Evolutionary conservation across 1,140 invertebrate genomes (phyloP).

Genomic region (Drosophila parvula): DNA sequence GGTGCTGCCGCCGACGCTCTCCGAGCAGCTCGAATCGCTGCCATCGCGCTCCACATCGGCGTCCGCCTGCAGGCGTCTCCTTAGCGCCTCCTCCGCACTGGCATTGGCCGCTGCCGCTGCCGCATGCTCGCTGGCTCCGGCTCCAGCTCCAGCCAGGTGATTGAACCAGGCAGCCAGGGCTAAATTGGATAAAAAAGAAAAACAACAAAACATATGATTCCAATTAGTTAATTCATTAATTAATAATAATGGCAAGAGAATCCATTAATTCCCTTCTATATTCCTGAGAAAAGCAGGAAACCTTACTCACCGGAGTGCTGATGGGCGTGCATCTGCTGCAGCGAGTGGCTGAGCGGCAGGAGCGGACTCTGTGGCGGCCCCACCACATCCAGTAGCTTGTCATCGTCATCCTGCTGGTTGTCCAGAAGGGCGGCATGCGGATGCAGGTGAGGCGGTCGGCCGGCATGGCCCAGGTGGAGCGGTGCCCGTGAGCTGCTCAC

Average conservation of each 20-base stretch:
- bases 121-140: conserved; percentile 83
- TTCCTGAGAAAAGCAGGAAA: too few species aligned
- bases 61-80: conserved; percentile 85
- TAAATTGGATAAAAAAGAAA: background rate
- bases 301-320: conserved; percentile 80
- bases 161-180: conserved; percentile 86
- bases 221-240: background rate
- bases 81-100: conserved; percentile 84
- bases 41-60: conserved; percentile 87
- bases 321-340: conserved; percentile 83
- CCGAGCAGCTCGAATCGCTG: conserved; percentile 88
- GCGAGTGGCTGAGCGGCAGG: conserved; percentile 85
- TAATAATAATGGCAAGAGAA: background rate
- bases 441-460: conserved; percentile 78
- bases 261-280: background rate
- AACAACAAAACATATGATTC: background rate
- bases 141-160: conserved; percentile 83
- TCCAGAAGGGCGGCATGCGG: conserved; percentile 84
- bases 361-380: conserved; percentile 91
- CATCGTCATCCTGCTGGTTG: conserved; percentile 89
- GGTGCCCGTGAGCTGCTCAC: conserved; percentile 84
- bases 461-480: conserved; percentile 83
- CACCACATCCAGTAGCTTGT: conserved; percentile 94
- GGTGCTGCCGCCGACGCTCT: conserved; percentile 86
- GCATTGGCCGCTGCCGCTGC: conserved; percentile 78